Evolutionary conservation across 2,888 invertebrate species (phyloP), one percentile per base, ranked within the genome.

Genomic region (Oligia latruncula): DNA sequence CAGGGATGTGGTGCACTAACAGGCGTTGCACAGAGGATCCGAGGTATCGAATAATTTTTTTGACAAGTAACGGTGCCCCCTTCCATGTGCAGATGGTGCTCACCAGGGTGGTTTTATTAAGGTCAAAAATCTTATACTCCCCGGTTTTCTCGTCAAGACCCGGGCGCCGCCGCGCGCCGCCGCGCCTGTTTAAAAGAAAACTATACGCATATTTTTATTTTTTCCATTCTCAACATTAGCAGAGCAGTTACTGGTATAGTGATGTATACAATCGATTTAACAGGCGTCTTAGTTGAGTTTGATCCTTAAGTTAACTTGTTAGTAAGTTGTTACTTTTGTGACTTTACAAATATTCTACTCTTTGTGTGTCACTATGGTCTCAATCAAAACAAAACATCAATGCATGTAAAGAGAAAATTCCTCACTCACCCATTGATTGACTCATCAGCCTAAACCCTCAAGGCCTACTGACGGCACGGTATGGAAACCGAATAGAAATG

Each of bases 181-280:
- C 29, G 29, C 29, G 29, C 29, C 29, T 29, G 23, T 23, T 23
- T 58, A 58, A 58, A 58, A 49, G 49, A 49, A 49, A 49, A 49
- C 15, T n/a, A 43, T 43, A 6, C 46, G 43, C 20, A 17, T 55
- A 35, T 17, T 40, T 58, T 70, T 29, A 5, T 60, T 58, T 75
- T 60, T 74, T 46, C 8, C 9, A 17, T 20, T 49, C n/a, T 23
- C 23, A 35, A 68, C 43, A 15, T 52, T 43, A 49, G 15, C 49
- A 49, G 46, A 67, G 29, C 29, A 70, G 15, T 52, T 29, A 46
- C 74, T 71, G 23, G 46, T 80, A 40, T 13, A 60, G 17, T 67
- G 9, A 67, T 60, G 55, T 43, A 29, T 4, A 13, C 35, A 81
- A 68, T 76, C 20, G 52, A 68, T 73, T 81, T 72, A 29, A n/a